Evolutionary conservation across 2,797 vertebrate species (phyloP).

Genomic region (Anguilla obscura): DNA sequence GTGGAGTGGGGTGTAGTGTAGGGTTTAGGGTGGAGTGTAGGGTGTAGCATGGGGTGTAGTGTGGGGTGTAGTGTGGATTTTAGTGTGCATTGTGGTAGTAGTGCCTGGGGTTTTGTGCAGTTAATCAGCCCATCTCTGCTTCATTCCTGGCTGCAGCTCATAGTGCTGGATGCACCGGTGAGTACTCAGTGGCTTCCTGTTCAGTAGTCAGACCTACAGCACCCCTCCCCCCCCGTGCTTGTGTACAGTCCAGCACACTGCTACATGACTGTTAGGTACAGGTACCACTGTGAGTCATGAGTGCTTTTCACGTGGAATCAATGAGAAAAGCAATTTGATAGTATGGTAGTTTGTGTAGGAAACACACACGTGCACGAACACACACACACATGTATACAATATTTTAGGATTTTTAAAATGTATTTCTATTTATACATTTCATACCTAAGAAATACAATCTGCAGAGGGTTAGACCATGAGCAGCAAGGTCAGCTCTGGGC

Average conservation of each 20-base stretch:
- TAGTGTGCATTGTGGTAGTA: conserved; percentile 22
- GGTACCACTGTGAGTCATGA: not conserved
- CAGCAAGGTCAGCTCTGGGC: not conserved
- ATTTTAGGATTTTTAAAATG: too few relatives aligned
- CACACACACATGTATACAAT: too few relatives aligned
- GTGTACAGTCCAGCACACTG: not conserved
- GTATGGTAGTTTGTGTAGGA: not conserved
- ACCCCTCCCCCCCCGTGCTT: not conserved
- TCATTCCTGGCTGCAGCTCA: conserved; percentile 83
- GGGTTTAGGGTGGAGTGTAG: not conserved
- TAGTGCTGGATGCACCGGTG: conserved; percentile 93
- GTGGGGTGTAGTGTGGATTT: not conserved
- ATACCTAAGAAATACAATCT: not conserved
- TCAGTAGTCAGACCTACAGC: conserved; percentile 10
- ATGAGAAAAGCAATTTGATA: not conserved
- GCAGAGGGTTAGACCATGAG: not conserved
- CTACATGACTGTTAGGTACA: not conserved
- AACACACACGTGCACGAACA: not conserved
- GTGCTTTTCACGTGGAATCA: not conserved
- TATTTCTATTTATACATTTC: too few relatives aligned
- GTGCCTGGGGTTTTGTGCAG: conserved; percentile 52
- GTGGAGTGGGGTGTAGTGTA: not conserved
- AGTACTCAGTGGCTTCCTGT: conserved; percentile 67
- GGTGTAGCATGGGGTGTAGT: conserved; percentile 8
- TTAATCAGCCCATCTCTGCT: conserved; percentile 71